Percentiles rank a stretch among this genome's conserved stretches.
Evolutionary conservation across 2,113 vertebrate genomes (phyloP).

Genomic region (Conger conger): DNA sequence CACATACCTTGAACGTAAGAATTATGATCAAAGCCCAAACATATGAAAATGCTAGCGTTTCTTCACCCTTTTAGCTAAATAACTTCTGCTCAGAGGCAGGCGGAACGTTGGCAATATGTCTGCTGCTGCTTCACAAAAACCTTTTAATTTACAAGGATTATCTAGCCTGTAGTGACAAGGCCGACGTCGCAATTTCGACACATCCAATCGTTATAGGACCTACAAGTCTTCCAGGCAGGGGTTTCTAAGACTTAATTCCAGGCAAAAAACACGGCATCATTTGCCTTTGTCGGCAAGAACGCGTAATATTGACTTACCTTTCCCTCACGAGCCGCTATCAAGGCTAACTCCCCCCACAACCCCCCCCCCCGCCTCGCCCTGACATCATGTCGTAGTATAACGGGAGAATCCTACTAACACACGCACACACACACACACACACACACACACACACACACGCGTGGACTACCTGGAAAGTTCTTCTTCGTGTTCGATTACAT

Average conservation of each 20-base stretch:
- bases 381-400: slow-evolving; percentile 84
- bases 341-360: slow-evolving; percentile 67
- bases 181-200: slow-evolving; percentile 20
- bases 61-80: slow-evolving; percentile 42
- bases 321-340: slow-evolving; percentile 79
- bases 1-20: slow-evolving; percentile 37
- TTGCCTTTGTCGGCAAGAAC: slow-evolving; percentile 79
- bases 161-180: slow-evolving; percentile 24
- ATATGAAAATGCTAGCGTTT: slow-evolving; percentile 33
- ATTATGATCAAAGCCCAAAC: slow-evolving; percentile 29
- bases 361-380: slow-evolving; percentile 84
- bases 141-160: slow-evolving; percentile 39
- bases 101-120: slow-evolving; percentile 34
- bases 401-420: background rate
- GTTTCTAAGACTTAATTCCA: slow-evolving; percentile 39
- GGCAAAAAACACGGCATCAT: slow-evolving; percentile 60
- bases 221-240: slow-evolving; percentile 5
- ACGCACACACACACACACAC: slow-evolving; percentile 1
- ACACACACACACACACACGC: background rate
- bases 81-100: slow-evolving; percentile 46
- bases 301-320: slow-evolving; percentile 85
- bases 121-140: slow-evolving; percentile 25
- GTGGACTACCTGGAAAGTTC: slow-evolving; percentile 24
- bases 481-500: background rate
- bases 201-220: slow-evolving; percentile 19